These are phyloP conservation scores for Falco berigora DNA, from an alignment of 2,797 vertebrate species.

Conservation along the genomic window DNA sequence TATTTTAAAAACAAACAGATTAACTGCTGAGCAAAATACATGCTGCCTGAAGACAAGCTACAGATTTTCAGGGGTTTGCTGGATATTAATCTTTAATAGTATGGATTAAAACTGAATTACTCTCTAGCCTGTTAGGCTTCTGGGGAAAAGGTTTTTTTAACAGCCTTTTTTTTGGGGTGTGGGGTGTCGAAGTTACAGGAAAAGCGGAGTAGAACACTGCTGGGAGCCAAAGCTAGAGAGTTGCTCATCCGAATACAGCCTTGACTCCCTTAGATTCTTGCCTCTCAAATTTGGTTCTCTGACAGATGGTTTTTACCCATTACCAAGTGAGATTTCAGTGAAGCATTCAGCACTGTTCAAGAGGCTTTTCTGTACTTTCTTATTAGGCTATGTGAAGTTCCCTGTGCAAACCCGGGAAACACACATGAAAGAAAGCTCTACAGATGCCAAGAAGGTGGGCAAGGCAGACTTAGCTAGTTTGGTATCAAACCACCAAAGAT, in stretches of 20 bases:
- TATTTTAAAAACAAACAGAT: not conserved
- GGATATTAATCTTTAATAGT: not conserved
- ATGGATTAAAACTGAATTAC: not conserved
- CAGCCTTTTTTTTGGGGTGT: not conserved
- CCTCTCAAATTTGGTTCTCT: not conserved
- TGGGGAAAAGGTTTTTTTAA: not conserved
- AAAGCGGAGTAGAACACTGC: not conserved
- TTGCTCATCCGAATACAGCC: not conserved
- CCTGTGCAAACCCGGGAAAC: not conserved
- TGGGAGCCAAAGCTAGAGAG: not conserved
- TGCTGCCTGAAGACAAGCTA: not conserved
- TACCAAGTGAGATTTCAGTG: not conserved
- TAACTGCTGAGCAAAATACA: not conserved
- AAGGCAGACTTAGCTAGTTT: not conserved
- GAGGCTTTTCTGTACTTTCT: not conserved
- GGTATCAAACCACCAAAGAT: rapidly evolving
- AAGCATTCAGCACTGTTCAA: not conserved
- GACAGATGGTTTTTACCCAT: not conserved
- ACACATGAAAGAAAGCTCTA: not conserved
- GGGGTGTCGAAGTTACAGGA: not conserved
- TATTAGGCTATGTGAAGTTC: not conserved
- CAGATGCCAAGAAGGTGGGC: not conserved
- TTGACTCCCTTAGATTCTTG: not conserved
- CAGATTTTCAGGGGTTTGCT: not conserved
- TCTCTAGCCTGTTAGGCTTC: not conserved